Base-by-base conservation (phyloP, 2,113 vertebrate genomes). In the Amphiprion percula region DNA sequence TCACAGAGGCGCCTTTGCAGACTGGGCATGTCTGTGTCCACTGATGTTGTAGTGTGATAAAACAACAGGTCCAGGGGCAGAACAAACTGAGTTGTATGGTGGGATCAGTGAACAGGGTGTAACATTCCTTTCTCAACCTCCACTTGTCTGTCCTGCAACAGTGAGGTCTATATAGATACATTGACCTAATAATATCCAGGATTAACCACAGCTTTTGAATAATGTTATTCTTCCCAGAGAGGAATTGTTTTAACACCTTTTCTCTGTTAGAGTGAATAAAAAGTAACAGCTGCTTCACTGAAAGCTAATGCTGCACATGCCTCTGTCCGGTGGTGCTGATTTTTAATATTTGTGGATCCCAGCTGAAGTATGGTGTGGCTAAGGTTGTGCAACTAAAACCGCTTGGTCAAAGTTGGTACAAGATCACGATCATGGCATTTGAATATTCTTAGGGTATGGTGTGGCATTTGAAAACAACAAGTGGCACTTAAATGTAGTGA, bases 11-110 rank as follows among this genome's bases (percentile, higher is more conserved):
- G 21, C 33, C 49, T 68, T 64, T 80, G 58, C 54, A 74, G 11
- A 33, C 33, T 11, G 49, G 50, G 44, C 86, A 79, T 85, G 86
- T 92, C 81, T 79, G 85, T 88, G 88, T 87, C 65, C 72, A 61
- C 83, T 94, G 68, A 84, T 91, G 83, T 86, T 84, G 69, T 86
- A 62, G 65, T 89, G 92, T 60, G 82, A 93, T 84, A 74, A 70
- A 81, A 93, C 83, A 92, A 88, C 87, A 87, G 74, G 61, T 80
- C 79, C 56, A 64, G 56, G 72, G 80, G 79, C 79, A 84, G 82
- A 63, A 86, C 86, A 90, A 89, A 87, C 82, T 76, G 72, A 85
- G 72, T 54, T 64, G 59, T 84, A 80, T 28, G 68, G 56, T 49
- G 16, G 79, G 61, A 77, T 85, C 68, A 83, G 8, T 78, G 87